Evolutionary conservation across 2,888 invertebrate genomes (phyloP).

Genomic region (Ochlodes sylvanus): DNA sequence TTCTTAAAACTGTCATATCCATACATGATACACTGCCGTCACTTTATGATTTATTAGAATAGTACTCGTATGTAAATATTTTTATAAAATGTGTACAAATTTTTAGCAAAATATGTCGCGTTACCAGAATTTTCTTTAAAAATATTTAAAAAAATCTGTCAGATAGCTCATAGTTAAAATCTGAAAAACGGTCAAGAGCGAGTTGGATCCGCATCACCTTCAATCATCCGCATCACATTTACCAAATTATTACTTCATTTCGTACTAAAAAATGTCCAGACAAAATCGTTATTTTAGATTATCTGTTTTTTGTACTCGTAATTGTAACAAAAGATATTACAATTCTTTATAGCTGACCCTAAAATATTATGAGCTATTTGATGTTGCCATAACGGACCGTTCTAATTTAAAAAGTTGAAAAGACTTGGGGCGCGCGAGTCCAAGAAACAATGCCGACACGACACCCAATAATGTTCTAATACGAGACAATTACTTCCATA

Average conservation of each 20-base stretch:
- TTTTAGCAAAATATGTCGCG: slow-evolving; percentile 16
- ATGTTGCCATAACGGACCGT: background rate
- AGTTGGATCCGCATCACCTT: too few relatives aligned
- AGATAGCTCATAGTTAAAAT: slow-evolving; percentile 4
- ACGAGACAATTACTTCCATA: too few relatives aligned
- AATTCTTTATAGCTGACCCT: background rate
- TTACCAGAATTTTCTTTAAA: slow-evolving; percentile 15
- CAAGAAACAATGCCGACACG: background rate
- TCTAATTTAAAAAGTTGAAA: slow-evolving; percentile 4
- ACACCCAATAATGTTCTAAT: background rate
- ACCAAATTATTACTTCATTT: too few relatives aligned
- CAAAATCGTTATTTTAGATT: too few relatives aligned
- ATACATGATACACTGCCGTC: slow-evolving; percentile 29
- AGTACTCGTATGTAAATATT: slow-evolving; percentile 21
- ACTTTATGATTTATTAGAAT: slow-evolving; percentile 29
- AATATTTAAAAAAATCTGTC: slow-evolving; percentile 8
- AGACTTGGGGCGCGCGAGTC: background rate
- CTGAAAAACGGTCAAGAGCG: background rate
- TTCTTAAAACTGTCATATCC: slow-evolving; percentile 31
- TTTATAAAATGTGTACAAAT: slow-evolving; percentile 21
- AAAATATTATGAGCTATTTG: slow-evolving; percentile 2
- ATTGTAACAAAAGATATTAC: background rate
- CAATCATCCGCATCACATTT: too few relatives aligned
- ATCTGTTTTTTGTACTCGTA: background rate
- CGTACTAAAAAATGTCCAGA: too few relatives aligned